A percentile compares a stretch with the other conserved stretches of the same genome.
phyloP scores from a whole-genome alignment of 1,140 invertebrate species.

The Bombus huntii region DNA sequence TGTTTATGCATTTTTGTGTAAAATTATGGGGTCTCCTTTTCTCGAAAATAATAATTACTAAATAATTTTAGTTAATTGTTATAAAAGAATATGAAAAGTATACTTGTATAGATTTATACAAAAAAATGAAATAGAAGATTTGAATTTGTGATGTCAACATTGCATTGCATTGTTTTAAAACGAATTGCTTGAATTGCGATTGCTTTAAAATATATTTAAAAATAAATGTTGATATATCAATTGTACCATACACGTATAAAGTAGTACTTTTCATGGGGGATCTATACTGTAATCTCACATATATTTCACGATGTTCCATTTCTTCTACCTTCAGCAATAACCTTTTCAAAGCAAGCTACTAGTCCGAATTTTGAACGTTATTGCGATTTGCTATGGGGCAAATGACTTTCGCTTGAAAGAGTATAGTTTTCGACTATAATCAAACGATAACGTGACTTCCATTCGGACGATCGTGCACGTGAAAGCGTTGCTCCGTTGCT shows the following conservation, averaged over 20 bases:
- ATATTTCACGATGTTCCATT: neutral
- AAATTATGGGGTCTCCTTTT: too few species aligned
- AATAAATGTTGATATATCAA: too few species aligned
- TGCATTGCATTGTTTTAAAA: too few species aligned
- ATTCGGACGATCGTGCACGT: slow-evolving; percentile 57
- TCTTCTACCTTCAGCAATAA: neutral
- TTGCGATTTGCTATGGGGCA: slow-evolving; percentile 14
- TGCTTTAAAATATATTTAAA: too few species aligned
- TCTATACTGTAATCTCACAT: too few species aligned
- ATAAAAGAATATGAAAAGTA: neutral
- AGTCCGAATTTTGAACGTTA: slow-evolving; percentile 29
- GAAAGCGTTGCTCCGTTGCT: slow-evolving; percentile 53
- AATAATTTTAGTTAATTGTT: neutral
- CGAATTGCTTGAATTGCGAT: too few species aligned
- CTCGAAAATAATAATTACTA: neutral
- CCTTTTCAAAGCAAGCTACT: neutral
- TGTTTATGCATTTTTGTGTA: neutral
- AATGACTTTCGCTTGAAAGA: slow-evolving; percentile 38
- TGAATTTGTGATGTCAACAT: too few species aligned
- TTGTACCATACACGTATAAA: too few species aligned
- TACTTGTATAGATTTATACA: neutral
- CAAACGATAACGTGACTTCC: slow-evolving; percentile 56
- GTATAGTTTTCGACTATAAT: slow-evolving; percentile 57
- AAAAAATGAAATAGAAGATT: neutral
- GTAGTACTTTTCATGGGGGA: too few species aligned